phyloP scores from a whole-genome alignment of 37 sponge, comb jelly and placozoan species.

The Lycopodina hypogea region DNA sequence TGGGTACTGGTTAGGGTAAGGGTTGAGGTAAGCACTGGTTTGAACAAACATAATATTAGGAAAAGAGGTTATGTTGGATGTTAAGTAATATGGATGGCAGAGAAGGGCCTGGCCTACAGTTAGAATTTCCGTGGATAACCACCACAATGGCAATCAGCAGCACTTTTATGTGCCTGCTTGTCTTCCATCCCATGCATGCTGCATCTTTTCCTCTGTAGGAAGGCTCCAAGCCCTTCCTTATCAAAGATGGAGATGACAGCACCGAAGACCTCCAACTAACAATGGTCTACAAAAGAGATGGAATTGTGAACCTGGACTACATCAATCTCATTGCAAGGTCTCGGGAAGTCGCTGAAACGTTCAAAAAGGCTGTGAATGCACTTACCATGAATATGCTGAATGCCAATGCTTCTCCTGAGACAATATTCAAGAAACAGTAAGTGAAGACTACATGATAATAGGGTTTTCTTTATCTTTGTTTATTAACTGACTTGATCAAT shows the following conservation, averaged over 20 bases:
- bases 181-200: neutral
- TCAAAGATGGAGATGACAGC: slow-evolving; percentile 6
- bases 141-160: neutral
- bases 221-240: neutral
- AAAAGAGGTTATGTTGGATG: too few species aligned
- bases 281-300: slow-evolving; percentile 50
- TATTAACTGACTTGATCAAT: neutral
- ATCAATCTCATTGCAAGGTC: slow-evolving; percentile 33
- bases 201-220: neutral
- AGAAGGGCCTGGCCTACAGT: too few species aligned
- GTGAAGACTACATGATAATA: neutral
- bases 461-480: neutral
- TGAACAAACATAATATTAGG: too few species aligned
- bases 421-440: slow-evolving; percentile 40
- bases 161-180: neutral
- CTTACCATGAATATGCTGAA: slow-evolving; percentile 38
- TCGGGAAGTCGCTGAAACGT: slow-evolving; percentile 37
- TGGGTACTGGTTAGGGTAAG: too few species aligned
- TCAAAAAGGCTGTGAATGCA: slow-evolving; percentile 47
- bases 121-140: too few species aligned
- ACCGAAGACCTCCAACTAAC: slow-evolving; percentile 20
- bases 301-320: slow-evolving; percentile 45
- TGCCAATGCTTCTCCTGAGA: slow-evolving; percentile 18
- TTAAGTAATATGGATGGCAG: too few species aligned
- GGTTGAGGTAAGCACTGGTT: too few species aligned